Conservation (phyloP, 1,140 invertebrate species). For the Leptopilina boulardi region DNA sequence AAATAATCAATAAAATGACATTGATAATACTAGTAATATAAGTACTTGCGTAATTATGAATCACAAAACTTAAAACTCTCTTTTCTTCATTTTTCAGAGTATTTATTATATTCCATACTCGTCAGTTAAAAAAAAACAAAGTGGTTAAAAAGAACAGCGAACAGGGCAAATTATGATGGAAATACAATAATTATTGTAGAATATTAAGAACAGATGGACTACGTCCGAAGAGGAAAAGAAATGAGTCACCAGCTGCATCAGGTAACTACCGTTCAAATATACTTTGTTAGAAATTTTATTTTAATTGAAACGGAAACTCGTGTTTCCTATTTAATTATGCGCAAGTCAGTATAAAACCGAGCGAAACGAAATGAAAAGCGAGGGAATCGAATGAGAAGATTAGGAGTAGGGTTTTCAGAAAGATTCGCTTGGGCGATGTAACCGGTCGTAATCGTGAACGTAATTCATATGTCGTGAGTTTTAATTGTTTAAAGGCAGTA, state of each 20-base stretch:
- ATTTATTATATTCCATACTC: neutral
- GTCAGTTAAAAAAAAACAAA: neutral
- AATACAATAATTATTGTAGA: neutral
- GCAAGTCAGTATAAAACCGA: no score
- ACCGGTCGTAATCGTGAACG: no score
- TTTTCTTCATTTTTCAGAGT: neutral
- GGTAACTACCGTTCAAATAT: neutral
- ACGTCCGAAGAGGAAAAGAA: neutral
- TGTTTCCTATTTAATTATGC: no score
- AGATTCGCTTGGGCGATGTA: no score
- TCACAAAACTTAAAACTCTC: neutral
- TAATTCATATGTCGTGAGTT: no score
- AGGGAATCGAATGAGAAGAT: no score
- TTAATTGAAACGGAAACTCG: no score
- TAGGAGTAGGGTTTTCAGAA: no score
- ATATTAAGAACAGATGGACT: neutral
- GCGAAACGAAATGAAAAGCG: no score
- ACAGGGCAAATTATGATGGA: neutral
- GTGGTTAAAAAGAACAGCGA: neutral
- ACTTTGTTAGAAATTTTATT: no score
- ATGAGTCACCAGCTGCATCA: neutral
- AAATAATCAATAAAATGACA: neutral
- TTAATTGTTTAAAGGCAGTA: no score
- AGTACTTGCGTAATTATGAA: neutral
- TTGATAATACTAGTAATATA: neutral